These are phyloP conservation scores for Ramphastos sulfuratus DNA, from an alignment of 2,113 vertebrate genomes.

Conservation along the genomic window DNA sequence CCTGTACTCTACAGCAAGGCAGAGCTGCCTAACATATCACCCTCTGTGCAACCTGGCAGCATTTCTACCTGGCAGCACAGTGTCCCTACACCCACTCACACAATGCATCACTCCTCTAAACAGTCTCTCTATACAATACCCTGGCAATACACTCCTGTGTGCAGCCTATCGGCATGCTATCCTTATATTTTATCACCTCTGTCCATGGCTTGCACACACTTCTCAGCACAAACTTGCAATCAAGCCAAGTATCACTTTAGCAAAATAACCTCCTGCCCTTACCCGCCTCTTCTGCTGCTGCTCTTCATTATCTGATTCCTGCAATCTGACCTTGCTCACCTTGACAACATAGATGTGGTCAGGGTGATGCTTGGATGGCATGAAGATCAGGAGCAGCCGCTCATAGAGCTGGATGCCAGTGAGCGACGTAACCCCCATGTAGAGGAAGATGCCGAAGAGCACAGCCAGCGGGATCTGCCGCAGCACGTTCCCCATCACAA, in stretches of 20 bases:
- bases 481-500: constrained; percentile 93
- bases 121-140: not conserved
- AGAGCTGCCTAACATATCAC: not conserved
- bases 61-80: not conserved
- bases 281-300: not conserved
- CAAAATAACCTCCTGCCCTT: not conserved
- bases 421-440: constrained; percentile 97
- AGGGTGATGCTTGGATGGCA: constrained; percentile 95
- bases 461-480: constrained; percentile 94
- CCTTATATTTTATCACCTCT: not conserved
- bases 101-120: not conserved
- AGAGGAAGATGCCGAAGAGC: constrained; percentile 97
- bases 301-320: not conserved
- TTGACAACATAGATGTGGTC: constrained; percentile 96
- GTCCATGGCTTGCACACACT: not conserved
- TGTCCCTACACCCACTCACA: not conserved
- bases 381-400: constrained; percentile 93
- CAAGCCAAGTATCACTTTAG: not conserved
- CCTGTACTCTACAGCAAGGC: not conserved
- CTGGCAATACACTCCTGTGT: not conserved
- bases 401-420: constrained; percentile 97
- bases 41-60: not conserved
- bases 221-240: not conserved
- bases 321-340: constrained; percentile 68
- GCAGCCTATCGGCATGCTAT: not conserved